Evolutionary conservation across 2,797 vertebrate species (phyloP), one percentile per base, ranked within the genome.

Genomic region (Enteromius thamalakanensis): DNA sequence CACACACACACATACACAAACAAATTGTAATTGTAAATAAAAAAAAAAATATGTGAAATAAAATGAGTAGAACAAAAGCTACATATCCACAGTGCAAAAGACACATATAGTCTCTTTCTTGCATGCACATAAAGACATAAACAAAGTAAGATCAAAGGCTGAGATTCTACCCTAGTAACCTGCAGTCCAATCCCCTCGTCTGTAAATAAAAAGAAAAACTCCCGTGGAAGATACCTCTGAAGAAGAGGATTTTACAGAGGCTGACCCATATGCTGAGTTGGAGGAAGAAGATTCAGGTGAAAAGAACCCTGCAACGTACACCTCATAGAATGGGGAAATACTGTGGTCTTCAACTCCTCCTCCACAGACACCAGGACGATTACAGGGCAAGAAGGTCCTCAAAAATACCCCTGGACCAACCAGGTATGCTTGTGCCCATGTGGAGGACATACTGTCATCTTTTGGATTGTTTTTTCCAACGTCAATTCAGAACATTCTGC

Each of bases 381-480:
- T 2, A 0, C 12, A 1, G 58, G 23, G 1, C 14, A 23, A 29
- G 58, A 12, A 62, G 34, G 32, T 21, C 55, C 11, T 65, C 21
- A 74, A 34, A 23, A 9, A 42, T 49, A 68, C 47, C 45, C 40
- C 78, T 47, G 78, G 64, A 49, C 78, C 62, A 19, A 80, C 81
- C 32, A 82, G 58, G 29, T 23, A 76, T 62, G 58, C 58, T 2
- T 32, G 70, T n/a, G 12, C 34, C 0, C 8, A 14, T 40, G 34
- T 32, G 51, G 6, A 81, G 14, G 53, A 81, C 37, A 60, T 62
- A 2, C 40, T 0, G 5, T 69, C 78, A 14, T n/a, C 78, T 19
- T 80, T 69, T 47, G 60, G 53, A 12, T 45, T 37, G 7, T 34
- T 79, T 79, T 49, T 40, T 67, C 2, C 55, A 6, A 47, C 3